Evolutionary conservation across 2,888 invertebrate species (phyloP), one percentile per base, ranked within the genome.

Genomic region (Drosophila anomelani): DNA sequence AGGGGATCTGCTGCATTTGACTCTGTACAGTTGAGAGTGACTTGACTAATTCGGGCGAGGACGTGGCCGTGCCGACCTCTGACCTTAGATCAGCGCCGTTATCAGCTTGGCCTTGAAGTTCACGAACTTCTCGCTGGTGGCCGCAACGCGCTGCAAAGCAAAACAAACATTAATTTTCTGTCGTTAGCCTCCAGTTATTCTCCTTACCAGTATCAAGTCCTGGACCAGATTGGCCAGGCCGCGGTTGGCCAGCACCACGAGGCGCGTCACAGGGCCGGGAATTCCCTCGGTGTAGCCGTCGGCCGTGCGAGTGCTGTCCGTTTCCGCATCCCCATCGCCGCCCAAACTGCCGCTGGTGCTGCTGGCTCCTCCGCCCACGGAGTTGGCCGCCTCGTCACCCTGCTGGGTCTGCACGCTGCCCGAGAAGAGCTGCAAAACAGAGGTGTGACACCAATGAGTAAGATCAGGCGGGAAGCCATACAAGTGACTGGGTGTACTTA

Each of bases 51-150:
- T 71, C 72, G 59, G 76, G 66, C 60, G 64, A 72, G 68, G 66
- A 63, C 60, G 53, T 72, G 39, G 39, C 71, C 36, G 9, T 38
- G 62, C 47, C 55, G 75, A 53, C 67, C 49, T 34, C 32, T 64
- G 39, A 23, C 49, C 80, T 91, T 97, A 97, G 93, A 97, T 97
- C 93, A 97, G 95, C 87, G 97, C 96, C 90, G 97, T 97, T 93
- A 97, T 96, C 91, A 97, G 94, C 94, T 97, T 95, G 92, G 97
- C 97, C 94, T 97, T 97, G 95, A 97, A 97, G 95, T 97, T 97
- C 91, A 97, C 97, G 94, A 97, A 95, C 93, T 96, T 95, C 93
- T 97, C 97, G 92, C 97, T 97, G 92, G 97, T 97, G 93, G 97
- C 96, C 70, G 97, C 97, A 93, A 97, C 94, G 89, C 95, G 95